Evolutionary conservation across 2,797 vertebrate species (phyloP).

Genomic region (Gymnoscopelus braueri): DNA sequence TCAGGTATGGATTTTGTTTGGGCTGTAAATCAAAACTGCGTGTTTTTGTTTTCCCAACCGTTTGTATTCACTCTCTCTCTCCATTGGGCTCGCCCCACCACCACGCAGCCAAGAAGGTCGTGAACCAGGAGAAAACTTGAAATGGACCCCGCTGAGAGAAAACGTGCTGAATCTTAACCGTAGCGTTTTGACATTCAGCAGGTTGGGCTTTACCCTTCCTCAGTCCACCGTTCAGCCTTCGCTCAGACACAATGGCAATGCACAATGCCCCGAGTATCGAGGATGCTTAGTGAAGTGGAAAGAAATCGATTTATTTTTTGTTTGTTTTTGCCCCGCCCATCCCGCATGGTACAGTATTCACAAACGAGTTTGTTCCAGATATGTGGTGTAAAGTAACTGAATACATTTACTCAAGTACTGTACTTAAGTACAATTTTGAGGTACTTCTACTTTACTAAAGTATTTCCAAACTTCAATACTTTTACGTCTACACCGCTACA

Average conservation of each 20-base stretch:
- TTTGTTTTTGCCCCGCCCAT: background rate
- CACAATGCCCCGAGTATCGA: background rate
- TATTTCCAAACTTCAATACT: too few species aligned
- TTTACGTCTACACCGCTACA: too few species aligned
- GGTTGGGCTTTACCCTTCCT: constrained; percentile 12
- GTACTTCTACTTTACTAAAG: too few species aligned
- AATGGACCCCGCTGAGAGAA: background rate
- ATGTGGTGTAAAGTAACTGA: too few species aligned
- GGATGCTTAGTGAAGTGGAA: constrained; percentile 2
- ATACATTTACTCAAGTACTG: too few species aligned
- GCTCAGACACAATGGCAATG: constrained; percentile 8
- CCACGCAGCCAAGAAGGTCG: constrained; percentile 25
- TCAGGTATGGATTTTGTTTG: background rate
- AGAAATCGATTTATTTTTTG: background rate
- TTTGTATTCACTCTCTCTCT: constrained; percentile 2
- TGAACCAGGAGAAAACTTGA: constrained; percentile 12
- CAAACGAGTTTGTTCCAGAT: too few species aligned
- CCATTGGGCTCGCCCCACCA: background rate
- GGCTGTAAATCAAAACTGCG: background rate
- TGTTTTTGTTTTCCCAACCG: background rate
- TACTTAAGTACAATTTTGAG: too few species aligned
- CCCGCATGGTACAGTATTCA: too few species aligned
- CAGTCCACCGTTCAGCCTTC: constrained; percentile 14
- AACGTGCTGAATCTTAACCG: constrained; percentile 22
- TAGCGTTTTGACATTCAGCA: constrained; percentile 30